These are phyloP conservation scores for Rhinogobius similis DNA, from an alignment of 2,113 vertebrate genomes.

Conservation along the genomic window DNA sequence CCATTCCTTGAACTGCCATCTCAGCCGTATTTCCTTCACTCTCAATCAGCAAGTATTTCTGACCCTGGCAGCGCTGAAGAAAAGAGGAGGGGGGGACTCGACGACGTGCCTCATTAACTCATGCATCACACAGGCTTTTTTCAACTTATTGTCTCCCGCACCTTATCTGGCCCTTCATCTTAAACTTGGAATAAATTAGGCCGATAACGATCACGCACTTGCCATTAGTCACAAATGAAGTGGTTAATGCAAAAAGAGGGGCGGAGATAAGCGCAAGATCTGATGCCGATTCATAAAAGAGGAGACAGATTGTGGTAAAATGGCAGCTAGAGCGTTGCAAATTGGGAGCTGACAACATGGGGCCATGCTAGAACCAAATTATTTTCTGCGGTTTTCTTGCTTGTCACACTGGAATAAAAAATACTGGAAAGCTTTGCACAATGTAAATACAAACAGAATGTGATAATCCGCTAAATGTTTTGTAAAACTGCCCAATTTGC, in stretches of 20 bases:
- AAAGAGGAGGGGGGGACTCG: conserved; percentile 26
- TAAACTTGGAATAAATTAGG: conserved; percentile 77
- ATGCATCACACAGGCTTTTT: conserved; percentile 66
- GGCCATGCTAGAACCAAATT: conserved; percentile 73
- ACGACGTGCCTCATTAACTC: conserved; percentile 72
- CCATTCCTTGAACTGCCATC: conserved; percentile 44
- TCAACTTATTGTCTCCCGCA: conserved; percentile 69
- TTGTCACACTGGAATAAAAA: neutral
- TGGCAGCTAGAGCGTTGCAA: conserved; percentile 68
- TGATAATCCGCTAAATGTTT: neutral
- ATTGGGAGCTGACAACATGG: conserved; percentile 70
- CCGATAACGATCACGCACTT: conserved; percentile 73
- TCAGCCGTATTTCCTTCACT: conserved; percentile 50
- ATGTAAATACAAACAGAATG: neutral
- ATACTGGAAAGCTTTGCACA: neutral
- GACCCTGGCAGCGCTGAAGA: conserved; percentile 56
- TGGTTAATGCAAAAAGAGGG: conserved; percentile 65
- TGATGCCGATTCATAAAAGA: conserved; percentile 70
- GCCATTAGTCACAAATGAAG: conserved; percentile 82
- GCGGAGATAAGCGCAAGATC: conserved; percentile 73
- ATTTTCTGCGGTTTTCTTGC: conserved; percentile 50
- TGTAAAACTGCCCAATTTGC: neutral
- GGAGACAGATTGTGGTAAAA: conserved; percentile 68
- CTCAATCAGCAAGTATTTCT: conserved; percentile 62
- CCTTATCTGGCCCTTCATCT: conserved; percentile 75